Evolutionary conservation across 2,888 invertebrate species (phyloP).

Genomic region (Cybosia mesomella): DNA sequence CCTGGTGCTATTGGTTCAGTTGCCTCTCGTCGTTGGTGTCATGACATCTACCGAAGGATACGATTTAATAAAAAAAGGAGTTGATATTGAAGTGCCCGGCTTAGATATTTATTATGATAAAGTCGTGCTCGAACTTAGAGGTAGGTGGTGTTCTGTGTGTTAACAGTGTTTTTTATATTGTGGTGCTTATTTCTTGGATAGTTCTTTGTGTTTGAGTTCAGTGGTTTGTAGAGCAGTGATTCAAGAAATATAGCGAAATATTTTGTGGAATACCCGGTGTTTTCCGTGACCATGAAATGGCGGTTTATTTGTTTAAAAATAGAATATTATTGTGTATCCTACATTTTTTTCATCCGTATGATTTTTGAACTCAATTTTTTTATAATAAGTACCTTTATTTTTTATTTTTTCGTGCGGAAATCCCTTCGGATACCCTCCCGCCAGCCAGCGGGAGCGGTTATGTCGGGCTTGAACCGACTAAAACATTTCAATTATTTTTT

Average conservation of each 20-base stretch:
- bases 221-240: background rate
- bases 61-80: conserved; percentile 82
- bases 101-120: conserved; percentile 87
- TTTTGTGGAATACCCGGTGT: background rate
- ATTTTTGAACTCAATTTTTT: background rate
- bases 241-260: background rate
- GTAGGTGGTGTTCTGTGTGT: conserved; percentile 70
- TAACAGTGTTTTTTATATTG: conserved; percentile 39
- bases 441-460: too few species aligned
- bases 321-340: background rate
- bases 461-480: too few species aligned
- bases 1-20: conserved; percentile 64
- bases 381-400: too few species aligned
- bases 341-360: too few species aligned
- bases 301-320: background rate
- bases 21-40: conserved; percentile 68
- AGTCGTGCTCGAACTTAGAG: conserved; percentile 87
- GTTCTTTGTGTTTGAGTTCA: conserved; percentile 10
- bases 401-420: too few species aligned
- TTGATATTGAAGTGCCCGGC: conserved; percentile 84
- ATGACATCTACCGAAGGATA: conserved; percentile 85
- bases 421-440: too few species aligned
- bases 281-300: background rate
- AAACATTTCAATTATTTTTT: too few species aligned
- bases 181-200: conserved; percentile 33